Conservation (phyloP, 2,888 invertebrate species). For the Emesis russula region DNA sequence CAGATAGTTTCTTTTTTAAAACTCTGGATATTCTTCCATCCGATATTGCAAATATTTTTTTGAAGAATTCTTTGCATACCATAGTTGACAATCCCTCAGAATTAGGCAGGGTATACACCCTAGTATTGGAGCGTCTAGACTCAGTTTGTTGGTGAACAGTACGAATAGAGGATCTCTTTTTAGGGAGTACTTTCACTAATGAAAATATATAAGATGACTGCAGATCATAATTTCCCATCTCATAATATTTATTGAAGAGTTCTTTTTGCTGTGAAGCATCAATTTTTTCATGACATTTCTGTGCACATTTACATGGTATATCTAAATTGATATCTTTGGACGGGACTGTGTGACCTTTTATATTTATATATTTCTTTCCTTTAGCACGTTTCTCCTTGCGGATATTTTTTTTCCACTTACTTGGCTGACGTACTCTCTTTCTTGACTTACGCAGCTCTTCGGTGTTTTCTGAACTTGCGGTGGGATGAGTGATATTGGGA, state of each 20-base stretch:
- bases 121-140: constrained; percentile 55
- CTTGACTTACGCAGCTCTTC: too few species aligned
- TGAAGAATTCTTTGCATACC: constrained; percentile 60
- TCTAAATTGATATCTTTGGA: too few species aligned
- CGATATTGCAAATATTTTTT: constrained; percentile 63
- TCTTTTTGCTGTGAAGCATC: neutral
- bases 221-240: constrained; percentile 49
- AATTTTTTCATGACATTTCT: neutral
- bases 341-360: too few species aligned
- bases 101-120: constrained; percentile 48
- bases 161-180: constrained; percentile 26
- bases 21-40: constrained; percentile 69
- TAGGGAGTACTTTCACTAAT: constrained; percentile 44
- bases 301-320: neutral
- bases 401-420: too few species aligned
- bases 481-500: too few species aligned
- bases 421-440: too few species aligned
- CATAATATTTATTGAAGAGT: constrained; percentile 46
- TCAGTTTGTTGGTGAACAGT: constrained; percentile 44
- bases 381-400: too few species aligned
- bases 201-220: constrained; percentile 62
- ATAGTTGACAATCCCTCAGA: constrained; percentile 36
- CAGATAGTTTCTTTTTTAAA: neutral
- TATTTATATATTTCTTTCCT: too few species aligned
- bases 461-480: too few species aligned